Evolutionary conservation across 2,888 invertebrate genomes (phyloP).

Genomic region (Luperina nickerlii): DNA sequence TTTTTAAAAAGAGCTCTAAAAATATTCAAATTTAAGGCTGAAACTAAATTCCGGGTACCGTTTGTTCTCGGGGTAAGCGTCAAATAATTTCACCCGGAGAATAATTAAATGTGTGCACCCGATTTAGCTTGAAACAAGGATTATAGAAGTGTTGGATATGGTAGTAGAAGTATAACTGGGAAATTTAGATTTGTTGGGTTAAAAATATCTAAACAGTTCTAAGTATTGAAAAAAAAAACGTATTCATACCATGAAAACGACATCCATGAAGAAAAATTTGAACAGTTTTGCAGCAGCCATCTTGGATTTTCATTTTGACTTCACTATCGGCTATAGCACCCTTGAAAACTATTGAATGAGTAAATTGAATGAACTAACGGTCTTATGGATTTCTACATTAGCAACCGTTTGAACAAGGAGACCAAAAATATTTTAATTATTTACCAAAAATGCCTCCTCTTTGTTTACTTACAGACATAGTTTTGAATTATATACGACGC

Average conservation of each 20-base stretch:
- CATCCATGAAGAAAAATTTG: no score
- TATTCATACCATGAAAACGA: no score
- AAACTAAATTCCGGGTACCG: conserved; percentile 50
- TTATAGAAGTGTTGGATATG: conserved; percentile 2
- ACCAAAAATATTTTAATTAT: neutral
- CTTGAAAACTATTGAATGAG: no score
- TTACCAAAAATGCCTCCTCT: no score
- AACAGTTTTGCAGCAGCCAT: no score
- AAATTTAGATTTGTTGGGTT: neutral
- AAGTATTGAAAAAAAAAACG: neutral
- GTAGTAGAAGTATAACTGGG: no score
- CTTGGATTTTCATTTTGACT: no score
- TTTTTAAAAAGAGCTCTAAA: conserved; percentile 25
- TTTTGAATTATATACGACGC: neutral
- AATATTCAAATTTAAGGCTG: conserved; percentile 50
- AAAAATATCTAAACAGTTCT: no score
- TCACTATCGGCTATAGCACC: no score
- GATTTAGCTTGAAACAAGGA: conserved; percentile 23
- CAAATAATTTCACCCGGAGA: conserved; percentile 57
- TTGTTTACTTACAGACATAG: neutral
- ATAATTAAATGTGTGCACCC: conserved; percentile 64
- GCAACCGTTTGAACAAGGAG: neutral
- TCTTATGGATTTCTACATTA: neutral
- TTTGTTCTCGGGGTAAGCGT: conserved; percentile 44
- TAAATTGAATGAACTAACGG: no score